Evolutionary conservation across 2,888 invertebrate genomes (phyloP), one percentile per base, ranked within the genome.

Genomic region (Lasioglossum malachurum): DNA sequence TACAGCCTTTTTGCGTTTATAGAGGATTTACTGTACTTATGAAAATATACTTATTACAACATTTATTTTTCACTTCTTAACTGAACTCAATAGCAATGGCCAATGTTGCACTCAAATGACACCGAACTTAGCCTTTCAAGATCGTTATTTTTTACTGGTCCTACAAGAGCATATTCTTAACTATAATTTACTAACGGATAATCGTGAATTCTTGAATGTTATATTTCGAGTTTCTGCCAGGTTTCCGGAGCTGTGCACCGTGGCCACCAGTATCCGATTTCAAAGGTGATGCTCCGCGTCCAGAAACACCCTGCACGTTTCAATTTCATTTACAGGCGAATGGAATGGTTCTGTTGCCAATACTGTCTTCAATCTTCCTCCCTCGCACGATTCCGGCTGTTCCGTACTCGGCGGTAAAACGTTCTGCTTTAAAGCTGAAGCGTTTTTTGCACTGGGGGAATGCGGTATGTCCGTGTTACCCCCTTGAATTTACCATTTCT

Each of bases 321-420:
- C 35, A 44, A 75, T 49, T 46, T 16, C 57, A 60, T 4, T 23
- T 53, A 82, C 67, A 76, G 75, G 53, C 75, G 82, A 82, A 75
- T 64, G 83, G 76, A 76, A 82, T 82, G 82, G 83, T 57, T 73
- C 67, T 14, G 44, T 76, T 77, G 76, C 83, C 53, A 83, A 83
- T 82, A 64, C 82, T 53, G 60, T 44, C 41, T 38, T 41, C 67
- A 67, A 67, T 67, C 67, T 31, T 67, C 16, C n/a, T 41, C 16
- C 38, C n/a, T 12, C 46, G 27, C 16, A 19, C 27, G 44, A 5
- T 5, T 4, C 31, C 38, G 41, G 14, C 41, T 44, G 38, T 78
- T n/a, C 35, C 79, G 67, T 67, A 12, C 64, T 16, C 49, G 60
- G 1, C 38, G 60, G 75, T 75, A 81, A 75, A 81, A 81, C 71